Base-by-base conservation (phyloP, 2,797 vertebrate genomes). In the Oreochromis mossambicus region DNA sequence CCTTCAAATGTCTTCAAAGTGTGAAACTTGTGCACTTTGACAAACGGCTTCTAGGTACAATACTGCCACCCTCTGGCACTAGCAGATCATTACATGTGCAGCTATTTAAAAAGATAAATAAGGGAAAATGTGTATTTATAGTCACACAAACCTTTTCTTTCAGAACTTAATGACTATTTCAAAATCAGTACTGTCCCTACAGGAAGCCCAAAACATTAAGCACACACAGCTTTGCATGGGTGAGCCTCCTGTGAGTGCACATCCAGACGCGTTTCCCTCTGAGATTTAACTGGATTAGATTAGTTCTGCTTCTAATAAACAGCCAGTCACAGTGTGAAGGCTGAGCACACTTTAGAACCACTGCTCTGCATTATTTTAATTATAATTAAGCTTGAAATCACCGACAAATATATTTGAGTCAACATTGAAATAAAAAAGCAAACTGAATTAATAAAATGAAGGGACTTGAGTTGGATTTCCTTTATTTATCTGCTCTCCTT, bases 401-500 rank as follows among this genome's bases (percentile, higher is more conserved):
- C 19, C 19, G 5, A 11, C 6, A 66, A 14, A 38, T 21, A 63
- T 21, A 21, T 36, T n/a, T 38, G 61, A 2, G 19, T 1, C 11
- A 21, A 66, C 0, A 66, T 0, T 14, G 11, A 66, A 66, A n/a
- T 1, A 38, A 0, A 34, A 34, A 34, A 61, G 0, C 26, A 32
- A 58, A 34, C 29, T 32, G 55, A 58, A 58, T 58, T 32, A 55
- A 55, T 26, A 1, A 55, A 55, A 26, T 55, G 52, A 55, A 24
- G 12, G 0, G 48, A 51, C 3, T 0, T 51, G 5, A 52, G 9
- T n/a, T n/a, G 10, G 2, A 51, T 10, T 51, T 51, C 50, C 50
- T 51, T 29, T 7, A 26, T 56, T 14, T 26, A 26, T 26, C 54
- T 29, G 54, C 12, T 29, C 13, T 3, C 1, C 7, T 56, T 29